Evolutionary conservation across 1,140 invertebrate species (phyloP).

Genomic region (Daktulosphaira vitifoliae): DNA sequence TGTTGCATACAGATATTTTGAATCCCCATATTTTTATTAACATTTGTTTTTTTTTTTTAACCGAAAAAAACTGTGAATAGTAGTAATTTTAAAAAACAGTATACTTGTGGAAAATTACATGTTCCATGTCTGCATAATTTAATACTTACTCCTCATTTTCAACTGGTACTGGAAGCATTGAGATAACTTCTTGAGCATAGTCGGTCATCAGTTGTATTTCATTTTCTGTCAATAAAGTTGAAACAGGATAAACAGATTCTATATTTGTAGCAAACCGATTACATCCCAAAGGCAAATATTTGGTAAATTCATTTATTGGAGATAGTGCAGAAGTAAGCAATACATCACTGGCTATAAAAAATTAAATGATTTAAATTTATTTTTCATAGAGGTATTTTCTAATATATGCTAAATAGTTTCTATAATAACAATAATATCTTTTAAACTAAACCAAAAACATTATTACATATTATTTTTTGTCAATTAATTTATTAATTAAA

Average conservation of each 20-base stretch:
- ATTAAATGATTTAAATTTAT: background rate
- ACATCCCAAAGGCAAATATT: slow-evolving; percentile 1
- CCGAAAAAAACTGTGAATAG: too few relatives aligned
- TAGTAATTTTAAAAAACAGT: too few relatives aligned
- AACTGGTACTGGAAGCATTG: background rate
- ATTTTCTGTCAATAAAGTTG: background rate
- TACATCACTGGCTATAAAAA: slow-evolving; percentile 1
- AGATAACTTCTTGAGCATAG: slow-evolving; percentile 5
- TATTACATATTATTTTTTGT: too few relatives aligned
- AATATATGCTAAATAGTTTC: too few relatives aligned
- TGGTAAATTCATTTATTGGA: background rate
- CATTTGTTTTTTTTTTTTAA: too few relatives aligned
- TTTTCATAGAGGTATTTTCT: background rate
- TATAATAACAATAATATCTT: too few relatives aligned
- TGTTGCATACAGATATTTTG: too few relatives aligned
- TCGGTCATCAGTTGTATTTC: slow-evolving; percentile 11
- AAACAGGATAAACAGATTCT: slow-evolving; percentile 8
- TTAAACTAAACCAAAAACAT: too few relatives aligned
- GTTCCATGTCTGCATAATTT: background rate
- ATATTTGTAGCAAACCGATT: slow-evolving; percentile 14
- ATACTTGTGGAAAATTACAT: too few relatives aligned
- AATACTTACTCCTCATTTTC: slow-evolving; percentile 14
- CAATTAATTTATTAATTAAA: too few relatives aligned
- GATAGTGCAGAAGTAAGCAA: background rate
- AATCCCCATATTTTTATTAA: too few relatives aligned